phyloP scores from a whole-genome alignment of 2,888 invertebrate species.

The Stenodema calcarata region DNA sequence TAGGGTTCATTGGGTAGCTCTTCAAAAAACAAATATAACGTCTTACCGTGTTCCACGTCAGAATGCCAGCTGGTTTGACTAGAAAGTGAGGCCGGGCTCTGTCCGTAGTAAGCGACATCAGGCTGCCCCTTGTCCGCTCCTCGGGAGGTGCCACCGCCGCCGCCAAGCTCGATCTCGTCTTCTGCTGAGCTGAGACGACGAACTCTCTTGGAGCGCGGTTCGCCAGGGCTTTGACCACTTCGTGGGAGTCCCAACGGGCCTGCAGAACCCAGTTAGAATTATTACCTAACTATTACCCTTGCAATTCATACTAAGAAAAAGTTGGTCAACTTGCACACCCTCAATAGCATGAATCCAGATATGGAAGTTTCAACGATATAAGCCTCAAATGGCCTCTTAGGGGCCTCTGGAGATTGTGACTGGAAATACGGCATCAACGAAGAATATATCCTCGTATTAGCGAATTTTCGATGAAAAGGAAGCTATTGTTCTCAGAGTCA shows the following conservation, averaged over 20 bases:
- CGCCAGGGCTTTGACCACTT: slow-evolving; percentile 62
- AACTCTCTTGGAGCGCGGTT: slow-evolving; percentile 65
- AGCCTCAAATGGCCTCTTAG: too few relatives aligned
- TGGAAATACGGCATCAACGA: too few relatives aligned
- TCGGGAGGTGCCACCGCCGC: slow-evolving; percentile 43
- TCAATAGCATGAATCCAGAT: too few relatives aligned
- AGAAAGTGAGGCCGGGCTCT: slow-evolving; percentile 64
- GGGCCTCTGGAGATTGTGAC: too few relatives aligned
- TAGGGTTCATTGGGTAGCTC: neutral
- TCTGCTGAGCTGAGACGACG: slow-evolving; percentile 66
- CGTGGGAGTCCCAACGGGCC: slow-evolving; percentile 63
- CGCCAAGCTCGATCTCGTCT: slow-evolving; percentile 64
- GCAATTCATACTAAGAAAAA: too few relatives aligned
- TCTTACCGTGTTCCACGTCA: slow-evolving; percentile 64
- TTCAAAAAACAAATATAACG: neutral
- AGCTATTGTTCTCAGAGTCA: too few relatives aligned
- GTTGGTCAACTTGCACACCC: too few relatives aligned
- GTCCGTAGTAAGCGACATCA: slow-evolving; percentile 64
- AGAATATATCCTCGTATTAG: too few relatives aligned
- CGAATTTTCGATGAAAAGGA: too few relatives aligned
- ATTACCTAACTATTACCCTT: too few relatives aligned
- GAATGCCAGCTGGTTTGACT: slow-evolving; percentile 65
- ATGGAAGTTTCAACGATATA: too few relatives aligned
- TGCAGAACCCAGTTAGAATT: slow-evolving; percentile 52
- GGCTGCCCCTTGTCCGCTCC: slow-evolving; percentile 49